Percentiles rank a stretch among this genome's conserved stretches.
Conservation (phyloP, 1,140 invertebrate genomes). For the Mactra quadrangularis region DNA sequence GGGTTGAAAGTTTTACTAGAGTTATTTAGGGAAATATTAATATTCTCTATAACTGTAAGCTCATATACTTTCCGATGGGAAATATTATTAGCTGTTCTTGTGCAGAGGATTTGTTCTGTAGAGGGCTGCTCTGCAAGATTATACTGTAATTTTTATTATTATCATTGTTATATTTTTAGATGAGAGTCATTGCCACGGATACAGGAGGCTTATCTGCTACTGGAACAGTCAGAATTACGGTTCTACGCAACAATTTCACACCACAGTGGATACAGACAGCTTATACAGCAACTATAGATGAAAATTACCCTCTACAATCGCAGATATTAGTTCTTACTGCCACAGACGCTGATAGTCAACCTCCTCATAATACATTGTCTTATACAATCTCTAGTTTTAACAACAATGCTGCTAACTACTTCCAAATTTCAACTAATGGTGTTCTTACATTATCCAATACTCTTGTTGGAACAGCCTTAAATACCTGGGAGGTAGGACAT, state of each 20-base stretch:
- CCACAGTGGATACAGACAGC: conserved; percentile 59
- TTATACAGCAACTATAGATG: conserved; percentile 41
- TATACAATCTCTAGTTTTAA: conserved; percentile 59
- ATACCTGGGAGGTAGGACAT: conserved; percentile 11
- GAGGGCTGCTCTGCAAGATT: too few species aligned
- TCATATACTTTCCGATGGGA: too few species aligned
- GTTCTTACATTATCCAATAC: conserved; percentile 59
- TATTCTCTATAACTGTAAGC: too few species aligned
- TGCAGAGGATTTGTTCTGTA: too few species aligned
- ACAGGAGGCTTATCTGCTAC: conserved; percentile 69
- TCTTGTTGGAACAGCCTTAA: conserved; percentile 25
- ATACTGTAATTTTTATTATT: too few species aligned
- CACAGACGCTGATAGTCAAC: conserved; percentile 59
- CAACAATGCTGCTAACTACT: conserved; percentile 57
- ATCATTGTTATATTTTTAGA: conserved; percentile 54
- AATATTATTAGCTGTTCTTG: too few species aligned
- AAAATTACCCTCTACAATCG: conserved; percentile 64
- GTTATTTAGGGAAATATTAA: too few species aligned
- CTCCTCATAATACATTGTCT: conserved; percentile 64
- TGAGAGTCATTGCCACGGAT: conserved; percentile 72
- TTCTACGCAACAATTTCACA: conserved; percentile 71
- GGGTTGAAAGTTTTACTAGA: too few species aligned
- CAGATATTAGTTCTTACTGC: conserved; percentile 57
- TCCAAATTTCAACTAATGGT: conserved; percentile 63
- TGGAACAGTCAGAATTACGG: conserved; percentile 65